phyloP scores from a whole-genome alignment of 2,113 vertebrate species.

The Varanus komodoensis region DNA sequence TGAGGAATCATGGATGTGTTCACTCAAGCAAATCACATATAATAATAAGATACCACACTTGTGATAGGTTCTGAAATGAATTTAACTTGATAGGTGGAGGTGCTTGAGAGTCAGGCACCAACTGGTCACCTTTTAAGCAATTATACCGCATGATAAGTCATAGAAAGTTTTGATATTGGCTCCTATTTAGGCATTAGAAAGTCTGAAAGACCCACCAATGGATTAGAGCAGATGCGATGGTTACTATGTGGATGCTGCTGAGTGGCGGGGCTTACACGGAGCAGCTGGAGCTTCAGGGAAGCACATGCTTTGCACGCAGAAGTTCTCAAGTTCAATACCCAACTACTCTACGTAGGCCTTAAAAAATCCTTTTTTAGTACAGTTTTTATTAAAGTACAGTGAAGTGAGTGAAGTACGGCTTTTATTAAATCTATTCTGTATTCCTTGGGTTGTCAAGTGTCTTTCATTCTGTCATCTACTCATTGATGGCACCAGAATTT shows the following conservation, averaged over 20 bases:
- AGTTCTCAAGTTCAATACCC: background rate
- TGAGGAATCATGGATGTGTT: background rate
- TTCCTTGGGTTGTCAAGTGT: too few relatives aligned
- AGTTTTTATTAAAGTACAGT: too few relatives aligned
- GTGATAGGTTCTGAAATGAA: conserved; percentile 10
- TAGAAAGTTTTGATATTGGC: conserved; percentile 3
- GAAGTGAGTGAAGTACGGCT: too few relatives aligned
- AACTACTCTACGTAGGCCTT: too few relatives aligned
- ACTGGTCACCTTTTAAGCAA: conserved; percentile 19
- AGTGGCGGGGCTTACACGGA: background rate
- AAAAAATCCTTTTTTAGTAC: too few relatives aligned
- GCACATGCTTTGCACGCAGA: background rate
- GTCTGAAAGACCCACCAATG: background rate
- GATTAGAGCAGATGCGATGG: background rate
- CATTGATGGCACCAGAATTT: too few relatives aligned
- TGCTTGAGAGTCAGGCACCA: background rate
- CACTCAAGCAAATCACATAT: background rate
- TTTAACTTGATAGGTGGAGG: background rate
- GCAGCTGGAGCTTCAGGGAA: too few relatives aligned
- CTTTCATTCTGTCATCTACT: too few relatives aligned
- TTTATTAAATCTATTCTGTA: too few relatives aligned
- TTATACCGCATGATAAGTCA: background rate
- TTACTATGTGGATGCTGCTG: background rate
- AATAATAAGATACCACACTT: background rate
- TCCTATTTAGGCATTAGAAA: background rate